Evolutionary conservation across 2,113 vertebrate species (phyloP), one percentile per base, ranked within the genome.

Genomic region (Martes martes): DNA sequence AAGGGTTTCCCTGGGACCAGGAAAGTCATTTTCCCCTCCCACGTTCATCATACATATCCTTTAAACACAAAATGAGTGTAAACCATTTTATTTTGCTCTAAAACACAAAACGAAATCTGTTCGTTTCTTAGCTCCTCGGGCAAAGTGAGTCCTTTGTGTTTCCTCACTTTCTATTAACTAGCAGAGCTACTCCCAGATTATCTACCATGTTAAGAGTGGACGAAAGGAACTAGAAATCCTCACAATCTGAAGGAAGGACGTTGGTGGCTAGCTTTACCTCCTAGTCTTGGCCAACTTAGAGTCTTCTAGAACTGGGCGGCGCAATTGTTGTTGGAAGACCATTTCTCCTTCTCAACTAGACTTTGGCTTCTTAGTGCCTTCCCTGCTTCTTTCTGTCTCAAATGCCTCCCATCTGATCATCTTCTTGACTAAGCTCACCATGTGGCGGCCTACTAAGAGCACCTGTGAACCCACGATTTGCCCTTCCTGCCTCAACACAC

Each of bases 1-100:
- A 80, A 94, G 97, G 83, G 79, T 80, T 97, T 90, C 59, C 93
- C 19, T 97, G 92, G 92, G 47, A 96, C 63, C 82, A 97, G 83
- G 15, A 85, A 65, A 24, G 42, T 71, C 76, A 90, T 97, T 98
- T 98, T 98, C 95, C 96, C 91, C 81, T 90, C 78, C 61, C 97
- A 94, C 86, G 33, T 98, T 95, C 96, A 97, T 94, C 11, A 86
- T 52, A 93, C 67, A 81, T 84, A 79, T 97, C 95, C 82, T 98
- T 98, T 95, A 97, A 98, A 86, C n/a, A 98, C 85, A 90, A 97
- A 97, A 92, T 96, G 71, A 91, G 89, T 96, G 98, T 98, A 97
- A 94, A 91, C 65, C 36, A 55, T 74, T 89, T 79, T 16, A 93
- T 92, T 93, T 95, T 97, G 42, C 24, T 97, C 15, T 95, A 78